Conservation (phyloP, 2,113 vertebrate species). For the Rhinolophus ferrumequinum region DNA sequence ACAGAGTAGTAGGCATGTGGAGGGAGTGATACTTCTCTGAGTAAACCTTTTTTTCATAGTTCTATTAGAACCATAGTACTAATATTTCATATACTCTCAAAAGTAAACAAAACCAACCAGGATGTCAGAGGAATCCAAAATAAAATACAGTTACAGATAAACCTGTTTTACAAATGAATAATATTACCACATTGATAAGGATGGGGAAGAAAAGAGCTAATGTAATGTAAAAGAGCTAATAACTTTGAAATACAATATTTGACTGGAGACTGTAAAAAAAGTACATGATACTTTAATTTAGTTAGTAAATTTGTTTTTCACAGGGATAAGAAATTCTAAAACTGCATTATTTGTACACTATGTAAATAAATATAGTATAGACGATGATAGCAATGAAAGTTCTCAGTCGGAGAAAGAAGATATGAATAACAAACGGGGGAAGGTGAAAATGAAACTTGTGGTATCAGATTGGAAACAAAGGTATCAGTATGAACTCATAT, state of each 20-base stretch:
- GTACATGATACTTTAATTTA: neutral
- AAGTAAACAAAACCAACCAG: neutral
- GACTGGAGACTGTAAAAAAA: neutral
- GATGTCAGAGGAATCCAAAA: neutral
- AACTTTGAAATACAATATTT: neutral
- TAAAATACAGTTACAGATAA: neutral
- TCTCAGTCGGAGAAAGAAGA: neutral
- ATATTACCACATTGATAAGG: neutral
- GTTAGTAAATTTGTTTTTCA: neutral
- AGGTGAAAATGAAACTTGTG: neutral
- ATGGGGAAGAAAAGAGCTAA: neutral
- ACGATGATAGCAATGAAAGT: neutral
- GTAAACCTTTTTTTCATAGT: neutral
- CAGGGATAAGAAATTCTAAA: neutral
- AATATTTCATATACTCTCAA: neutral
- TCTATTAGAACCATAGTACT: neutral
- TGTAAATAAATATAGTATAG: neutral
- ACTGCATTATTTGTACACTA: neutral
- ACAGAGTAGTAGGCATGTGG: neutral
- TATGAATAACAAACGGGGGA: neutral
- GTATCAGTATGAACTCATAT: neutral
- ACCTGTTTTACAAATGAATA: neutral
- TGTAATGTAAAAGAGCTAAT: neutral
- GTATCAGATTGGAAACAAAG: neutral
- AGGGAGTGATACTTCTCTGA: neutral